Base-by-base conservation (phyloP, 2,113 vertebrate species). In the Saguinus imperator region DNA sequence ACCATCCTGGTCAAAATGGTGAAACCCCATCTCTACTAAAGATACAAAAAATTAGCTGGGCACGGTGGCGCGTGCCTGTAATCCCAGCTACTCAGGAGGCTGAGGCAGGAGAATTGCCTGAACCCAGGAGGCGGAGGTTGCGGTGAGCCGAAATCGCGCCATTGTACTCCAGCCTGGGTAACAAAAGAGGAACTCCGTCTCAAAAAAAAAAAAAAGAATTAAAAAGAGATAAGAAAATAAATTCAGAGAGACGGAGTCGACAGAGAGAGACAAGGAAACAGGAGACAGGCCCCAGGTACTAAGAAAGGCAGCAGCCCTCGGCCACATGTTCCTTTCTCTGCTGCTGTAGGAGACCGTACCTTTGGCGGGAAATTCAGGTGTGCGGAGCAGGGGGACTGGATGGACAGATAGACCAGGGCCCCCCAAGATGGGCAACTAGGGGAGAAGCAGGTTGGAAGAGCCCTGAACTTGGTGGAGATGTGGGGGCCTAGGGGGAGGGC, bases 231-330 rank as follows among this genome's bases (percentile, higher is more conserved):
- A 37, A 16, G 55, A 4, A 14, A 29, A 16, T 16, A 29, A 8
- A 61, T 2, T 2, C 6, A 37, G 58, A 55, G 52, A 37, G 16
- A 37, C 2, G 11, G 61, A 48, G 6, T 12, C 12, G 37, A 40
- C 37, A 32, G n/a, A 29, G 18, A 32, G 7, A 16, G 48, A 25
- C 5, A 77, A 21, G 48, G 20, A 50, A 20, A 48, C 23, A 72
- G 14, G 21, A 43, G 5, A 40, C 0, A 0, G n/a, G 40, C 0
- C 8, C 58, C 27, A n/a, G 57, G 17, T 68, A 40, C 32, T 21
- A 48, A 10, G 25, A 77, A 35, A 40, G 37, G 27, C 52, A 45
- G 72, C 2, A 6, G 18, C 27, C 52, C 27, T 61, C 1, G 12
- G 72, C 37, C 18, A 21, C 7, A 5, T 23, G 7, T 73, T 52